Evolutionary conservation across 2,888 invertebrate genomes (phyloP).

Genomic region (Volucella zonaria): DNA sequence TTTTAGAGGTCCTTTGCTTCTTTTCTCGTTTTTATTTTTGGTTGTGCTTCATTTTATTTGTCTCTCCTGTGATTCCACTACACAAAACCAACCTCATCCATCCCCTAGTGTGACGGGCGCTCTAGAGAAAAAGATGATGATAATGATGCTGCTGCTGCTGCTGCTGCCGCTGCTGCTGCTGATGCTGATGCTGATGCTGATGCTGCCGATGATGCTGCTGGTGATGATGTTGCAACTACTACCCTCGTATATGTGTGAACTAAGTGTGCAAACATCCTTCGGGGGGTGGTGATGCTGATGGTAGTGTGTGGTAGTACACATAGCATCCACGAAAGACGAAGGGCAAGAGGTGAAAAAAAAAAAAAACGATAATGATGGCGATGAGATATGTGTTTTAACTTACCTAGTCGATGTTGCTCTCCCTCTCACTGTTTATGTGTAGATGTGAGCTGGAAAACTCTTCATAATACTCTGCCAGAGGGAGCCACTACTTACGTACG

Average conservation of each 20-base stretch:
- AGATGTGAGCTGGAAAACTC: constrained; percentile 66
- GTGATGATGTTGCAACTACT: constrained; percentile 72
- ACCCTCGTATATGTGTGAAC: constrained; percentile 64
- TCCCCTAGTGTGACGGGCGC: constrained; percentile 26
- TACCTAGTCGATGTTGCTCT: constrained; percentile 31
- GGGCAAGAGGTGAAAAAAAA: constrained; percentile 53
- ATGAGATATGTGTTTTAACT: constrained; percentile 48
- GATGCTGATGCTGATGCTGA: constrained; percentile 26
- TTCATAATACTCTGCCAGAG: constrained; percentile 69
- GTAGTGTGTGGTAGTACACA: constrained; percentile 34
- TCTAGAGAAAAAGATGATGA: constrained; percentile 23
- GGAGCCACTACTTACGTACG: constrained; percentile 64
- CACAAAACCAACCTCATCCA: constrained; percentile 3
- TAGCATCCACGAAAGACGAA: constrained; percentile 47
- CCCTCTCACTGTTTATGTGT: constrained; percentile 19
- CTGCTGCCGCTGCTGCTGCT: constrained; percentile 68
- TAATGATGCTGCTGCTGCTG: constrained; percentile 17
- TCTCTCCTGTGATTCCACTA: constrained; percentile 43
- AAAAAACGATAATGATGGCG: constrained; percentile 53
- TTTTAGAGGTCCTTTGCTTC: constrained; percentile 62
- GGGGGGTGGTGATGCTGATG: constrained; percentile 12
- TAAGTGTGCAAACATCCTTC: constrained; percentile 52
- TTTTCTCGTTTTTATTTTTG: constrained; percentile 22
- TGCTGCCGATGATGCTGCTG: constrained; percentile 32
- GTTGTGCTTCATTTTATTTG: constrained; percentile 67